Evolutionary conservation across 2,797 vertebrate species (phyloP).

Genomic region (Iguana delicatissima): DNA sequence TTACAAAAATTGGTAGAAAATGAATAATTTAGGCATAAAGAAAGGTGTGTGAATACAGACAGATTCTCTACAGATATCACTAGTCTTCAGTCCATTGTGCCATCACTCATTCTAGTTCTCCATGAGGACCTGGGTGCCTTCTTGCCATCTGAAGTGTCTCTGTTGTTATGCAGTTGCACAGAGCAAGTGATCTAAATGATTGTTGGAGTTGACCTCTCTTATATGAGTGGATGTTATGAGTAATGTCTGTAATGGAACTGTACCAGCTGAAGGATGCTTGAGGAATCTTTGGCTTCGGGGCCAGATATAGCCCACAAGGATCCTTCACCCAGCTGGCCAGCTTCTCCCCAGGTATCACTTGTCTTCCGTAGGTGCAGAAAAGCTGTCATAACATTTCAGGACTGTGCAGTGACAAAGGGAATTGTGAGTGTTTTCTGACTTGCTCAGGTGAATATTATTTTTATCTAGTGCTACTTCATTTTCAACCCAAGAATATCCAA

Average conservation of each 20-base stretch:
- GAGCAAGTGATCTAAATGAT: not conserved
- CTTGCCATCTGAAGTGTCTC: not conserved
- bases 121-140: not conserved
- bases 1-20: not conserved
- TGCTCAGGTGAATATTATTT: not conserved
- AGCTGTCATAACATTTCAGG: not conserved
- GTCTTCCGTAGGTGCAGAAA: not conserved
- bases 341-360: not conserved
- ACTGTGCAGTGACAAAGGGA: not conserved
- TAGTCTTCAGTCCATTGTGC: slow-evolving; percentile 21
- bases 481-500: not conserved
- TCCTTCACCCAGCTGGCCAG: not conserved
- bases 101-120: not conserved
- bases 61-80: not conserved
- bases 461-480: not conserved
- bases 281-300: not conserved
- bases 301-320: not conserved
- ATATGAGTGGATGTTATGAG: not conserved
- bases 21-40: not conserved
- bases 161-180: not conserved
- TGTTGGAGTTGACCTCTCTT: not conserved
- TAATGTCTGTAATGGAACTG: not conserved
- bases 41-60: not conserved
- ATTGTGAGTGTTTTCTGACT: not conserved
- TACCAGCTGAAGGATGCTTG: not conserved